Base-by-base conservation (phyloP, 2,113 vertebrate species). In the Columbina picui region DNA sequence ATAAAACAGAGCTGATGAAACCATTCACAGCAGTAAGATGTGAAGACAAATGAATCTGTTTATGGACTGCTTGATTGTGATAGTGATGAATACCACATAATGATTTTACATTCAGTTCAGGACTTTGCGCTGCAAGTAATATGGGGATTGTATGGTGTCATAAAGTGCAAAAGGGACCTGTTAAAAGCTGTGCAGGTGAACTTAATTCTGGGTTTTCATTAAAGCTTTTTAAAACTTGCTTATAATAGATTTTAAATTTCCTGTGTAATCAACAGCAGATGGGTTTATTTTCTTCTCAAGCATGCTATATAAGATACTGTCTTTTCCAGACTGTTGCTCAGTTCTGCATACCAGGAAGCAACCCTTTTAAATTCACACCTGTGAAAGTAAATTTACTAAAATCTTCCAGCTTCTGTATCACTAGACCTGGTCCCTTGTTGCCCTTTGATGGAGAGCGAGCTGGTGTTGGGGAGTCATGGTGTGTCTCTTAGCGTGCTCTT, bases 221-320 rank as follows among this genome's bases (percentile, higher is more conserved):
- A 85, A 73, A 69, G 45, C 59, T 89, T 87, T 92, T 55, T 38
- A 8, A 53, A 61, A 45, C n/a, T 67, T 68, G 25, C 34, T 71
- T 77, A 7, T 80, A 82, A 83, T 80, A 45, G 68, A 59, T 83
- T 89, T 88, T 84, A 96, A 85, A 71, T 89, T 64, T 57, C 30
- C 55, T 64, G 34, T 79, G 36, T 93, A 85, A 95, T 93, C n/a
- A 56, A 8, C 32, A 91, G 67, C 91, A 94, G 74, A 55, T 93
- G 87, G 57, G 21, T 87, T 84, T 83, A 12, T 29, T 93, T 94
- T 56, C 36, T 74, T 81, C 52, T 84, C 52, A 84, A 87, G 64
- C 60, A 17, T 30, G 32, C 34, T 74, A 11, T 36, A 2, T 50
- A 61, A 64, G 67, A 36, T 55, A 29, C 10, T 50, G 0, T 69